Evolutionary conservation across 2,888 invertebrate genomes (phyloP).

Genomic region (Piscicola geometra): DNA sequence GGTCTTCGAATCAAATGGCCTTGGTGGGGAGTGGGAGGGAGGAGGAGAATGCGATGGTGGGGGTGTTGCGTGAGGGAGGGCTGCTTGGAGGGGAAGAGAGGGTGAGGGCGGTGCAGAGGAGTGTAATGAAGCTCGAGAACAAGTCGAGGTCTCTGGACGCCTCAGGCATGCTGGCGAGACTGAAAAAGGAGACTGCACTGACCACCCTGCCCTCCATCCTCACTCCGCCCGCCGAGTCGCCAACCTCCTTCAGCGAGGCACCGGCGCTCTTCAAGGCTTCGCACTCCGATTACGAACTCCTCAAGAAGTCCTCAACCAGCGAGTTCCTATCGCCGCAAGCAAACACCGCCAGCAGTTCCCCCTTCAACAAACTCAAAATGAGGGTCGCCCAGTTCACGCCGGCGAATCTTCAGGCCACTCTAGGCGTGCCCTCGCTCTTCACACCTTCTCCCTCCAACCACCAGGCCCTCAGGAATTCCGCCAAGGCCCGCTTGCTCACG

Average conservation of each 20-base stretch:
- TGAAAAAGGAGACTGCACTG: background rate
- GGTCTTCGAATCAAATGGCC: constrained; percentile 21
- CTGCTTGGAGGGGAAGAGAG: background rate
- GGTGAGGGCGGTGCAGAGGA: background rate
- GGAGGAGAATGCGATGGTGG: background rate
- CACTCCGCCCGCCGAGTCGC: background rate
- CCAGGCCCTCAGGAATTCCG: constrained; percentile 30
- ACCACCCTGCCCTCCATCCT: background rate
- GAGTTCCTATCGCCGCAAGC: background rate
- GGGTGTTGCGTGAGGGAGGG: background rate
- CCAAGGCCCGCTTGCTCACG: constrained; percentile 37
- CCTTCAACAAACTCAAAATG: constrained; percentile 22
- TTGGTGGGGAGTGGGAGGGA: background rate
- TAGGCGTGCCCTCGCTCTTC: background rate
- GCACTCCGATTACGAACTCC: constrained; percentile 5
- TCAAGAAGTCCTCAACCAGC: background rate
- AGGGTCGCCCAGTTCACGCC: constrained; percentile 18
- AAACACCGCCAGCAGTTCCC: background rate
- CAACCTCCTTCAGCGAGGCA: background rate
- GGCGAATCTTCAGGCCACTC: background rate
- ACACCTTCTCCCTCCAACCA: background rate
- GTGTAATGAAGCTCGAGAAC: background rate
- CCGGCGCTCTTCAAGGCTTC: background rate
- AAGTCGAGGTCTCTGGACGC: constrained; percentile 23
- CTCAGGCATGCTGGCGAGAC: constrained; percentile 9